These are phyloP conservation scores for Eueremaeus valkanovi DNA, from an alignment of 2,888 invertebrate genomes.

Conservation along the genomic window DNA sequence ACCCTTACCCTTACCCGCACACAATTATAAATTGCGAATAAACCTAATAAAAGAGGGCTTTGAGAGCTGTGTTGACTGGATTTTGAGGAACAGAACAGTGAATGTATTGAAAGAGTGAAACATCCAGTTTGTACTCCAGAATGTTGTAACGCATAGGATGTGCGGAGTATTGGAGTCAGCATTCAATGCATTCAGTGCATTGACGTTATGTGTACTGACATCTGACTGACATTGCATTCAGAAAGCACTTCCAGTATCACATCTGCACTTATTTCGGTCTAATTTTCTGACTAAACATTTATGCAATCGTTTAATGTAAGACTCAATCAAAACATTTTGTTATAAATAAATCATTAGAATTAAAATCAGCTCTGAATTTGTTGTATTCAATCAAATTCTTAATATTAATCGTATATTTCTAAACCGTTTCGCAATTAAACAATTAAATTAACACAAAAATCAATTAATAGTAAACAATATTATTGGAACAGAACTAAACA, in stretches of 20 bases:
- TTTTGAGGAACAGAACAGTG: background rate
- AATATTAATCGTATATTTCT: background rate
- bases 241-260: constrained; percentile 15
- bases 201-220: constrained; percentile 27
- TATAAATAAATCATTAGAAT: background rate
- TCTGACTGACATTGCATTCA: background rate
- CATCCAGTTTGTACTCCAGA: background rate
- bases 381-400: background rate
- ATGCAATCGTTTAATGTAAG: background rate
- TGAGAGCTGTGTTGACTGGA: constrained; percentile 3
- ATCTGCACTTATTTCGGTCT: constrained; percentile 22
- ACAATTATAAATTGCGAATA: no score
- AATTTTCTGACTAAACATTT: constrained; percentile 7
- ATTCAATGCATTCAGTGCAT: constrained; percentile 3
- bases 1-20: no score
- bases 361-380: background rate
- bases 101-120: background rate
- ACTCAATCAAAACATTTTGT: background rate
- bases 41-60: background rate
- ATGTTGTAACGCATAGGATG: background rate
- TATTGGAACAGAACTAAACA: background rate
- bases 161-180: background rate
- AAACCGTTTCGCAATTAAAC: background rate
- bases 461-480: background rate
- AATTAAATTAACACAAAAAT: background rate